Conservation (phyloP, 2,113 vertebrate genomes). For the Poicephalus meyeri region DNA sequence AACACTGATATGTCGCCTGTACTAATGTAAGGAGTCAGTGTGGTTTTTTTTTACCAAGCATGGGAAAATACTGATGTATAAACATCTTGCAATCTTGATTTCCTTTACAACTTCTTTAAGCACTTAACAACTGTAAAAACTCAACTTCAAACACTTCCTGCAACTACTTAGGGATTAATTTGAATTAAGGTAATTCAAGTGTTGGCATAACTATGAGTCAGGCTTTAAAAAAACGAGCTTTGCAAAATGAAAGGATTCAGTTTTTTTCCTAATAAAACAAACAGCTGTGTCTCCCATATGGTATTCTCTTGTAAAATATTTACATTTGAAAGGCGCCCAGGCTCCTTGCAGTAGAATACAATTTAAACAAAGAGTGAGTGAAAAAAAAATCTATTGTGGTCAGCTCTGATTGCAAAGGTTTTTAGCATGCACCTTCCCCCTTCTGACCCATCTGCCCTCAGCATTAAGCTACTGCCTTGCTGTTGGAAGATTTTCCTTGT, state of each 20-base stretch:
- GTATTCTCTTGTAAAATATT: conserved; percentile 75
- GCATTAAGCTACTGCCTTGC: rapidly evolving
- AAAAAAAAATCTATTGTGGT: conserved; percentile 41
- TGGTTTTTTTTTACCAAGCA: not conserved
- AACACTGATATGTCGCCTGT: not conserved
- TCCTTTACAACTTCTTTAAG: conserved; percentile 49
- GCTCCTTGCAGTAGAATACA: conserved; percentile 51
- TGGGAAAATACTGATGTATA: not conserved
- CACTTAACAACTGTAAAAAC: conserved; percentile 3
- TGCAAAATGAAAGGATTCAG: conserved; percentile 56
- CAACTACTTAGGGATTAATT: conserved; percentile 64
- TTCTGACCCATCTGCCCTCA: not conserved
- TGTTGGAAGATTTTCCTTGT: not conserved
- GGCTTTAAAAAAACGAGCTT: conserved; percentile 6
- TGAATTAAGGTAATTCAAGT: conserved; percentile 66
- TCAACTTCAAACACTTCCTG: conserved; percentile 44
- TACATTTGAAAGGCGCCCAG: conserved; percentile 74
- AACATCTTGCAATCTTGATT: conserved; percentile 34
- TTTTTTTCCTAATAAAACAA: conserved; percentile 68
- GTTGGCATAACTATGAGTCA: not conserved
- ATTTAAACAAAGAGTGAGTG: conserved; percentile 62
- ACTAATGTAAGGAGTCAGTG: not conserved
- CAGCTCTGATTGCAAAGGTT: conserved; percentile 17
- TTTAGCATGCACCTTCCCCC: not conserved
- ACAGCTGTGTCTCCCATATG: conserved; percentile 74